Conservation (phyloP, 2,113 vertebrate genomes). For the Choloepus hoffmanni region DNA sequence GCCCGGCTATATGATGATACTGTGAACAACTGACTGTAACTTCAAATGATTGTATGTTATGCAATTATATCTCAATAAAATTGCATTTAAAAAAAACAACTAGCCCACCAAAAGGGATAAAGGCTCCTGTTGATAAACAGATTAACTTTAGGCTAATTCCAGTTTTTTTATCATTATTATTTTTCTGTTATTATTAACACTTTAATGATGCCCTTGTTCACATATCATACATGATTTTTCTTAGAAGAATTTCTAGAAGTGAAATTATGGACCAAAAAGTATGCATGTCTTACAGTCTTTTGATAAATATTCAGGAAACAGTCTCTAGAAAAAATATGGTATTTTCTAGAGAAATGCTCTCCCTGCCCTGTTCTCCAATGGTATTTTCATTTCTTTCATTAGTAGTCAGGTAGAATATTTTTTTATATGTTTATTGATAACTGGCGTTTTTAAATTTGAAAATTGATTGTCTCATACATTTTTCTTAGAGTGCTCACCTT, state of each 20-base stretch:
- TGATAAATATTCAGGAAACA: neutral
- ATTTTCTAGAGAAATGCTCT: neutral
- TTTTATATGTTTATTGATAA: neutral
- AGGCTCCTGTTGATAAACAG: neutral
- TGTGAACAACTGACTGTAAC: too few relatives aligned
- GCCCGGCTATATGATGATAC: too few relatives aligned
- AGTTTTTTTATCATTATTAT: neutral
- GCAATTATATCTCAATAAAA: too few relatives aligned
- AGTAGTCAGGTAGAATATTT: neutral
- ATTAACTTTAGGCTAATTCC: neutral
- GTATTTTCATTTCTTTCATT: neutral
- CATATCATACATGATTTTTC: neutral
- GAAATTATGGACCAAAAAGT: neutral
- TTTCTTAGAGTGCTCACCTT: neutral
- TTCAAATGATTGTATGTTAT: too few relatives aligned
- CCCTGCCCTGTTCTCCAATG: neutral
- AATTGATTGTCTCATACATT: neutral
- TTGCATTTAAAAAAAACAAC: too few relatives aligned
- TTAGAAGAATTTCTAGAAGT: slow-evolving; percentile 11
- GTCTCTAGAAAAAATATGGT: neutral
- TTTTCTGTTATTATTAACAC: neutral
- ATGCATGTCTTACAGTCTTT: neutral
- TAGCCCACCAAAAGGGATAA: neutral
- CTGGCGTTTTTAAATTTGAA: neutral
- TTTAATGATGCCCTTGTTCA: neutral